phyloP scores from a whole-genome alignment of 2,888 invertebrate genomes.

The Morpho helenor region DNA sequence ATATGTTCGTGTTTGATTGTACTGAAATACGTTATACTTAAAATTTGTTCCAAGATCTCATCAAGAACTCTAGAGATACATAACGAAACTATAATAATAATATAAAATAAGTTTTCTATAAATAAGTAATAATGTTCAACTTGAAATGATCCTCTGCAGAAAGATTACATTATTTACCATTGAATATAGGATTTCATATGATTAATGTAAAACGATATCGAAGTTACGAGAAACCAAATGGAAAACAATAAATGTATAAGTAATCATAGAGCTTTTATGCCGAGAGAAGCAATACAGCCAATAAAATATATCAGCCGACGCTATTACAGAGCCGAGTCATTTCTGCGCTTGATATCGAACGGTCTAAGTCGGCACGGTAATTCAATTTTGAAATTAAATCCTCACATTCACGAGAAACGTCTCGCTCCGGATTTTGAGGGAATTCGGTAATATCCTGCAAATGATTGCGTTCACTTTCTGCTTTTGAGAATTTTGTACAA shows the following conservation, averaged over 20 bases:
- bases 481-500: constrained; percentile 10
- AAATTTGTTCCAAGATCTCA: too few species aligned
- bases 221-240: background rate
- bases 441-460: constrained; percentile 38
- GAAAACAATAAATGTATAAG: background rate
- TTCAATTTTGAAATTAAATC: constrained; percentile 50
- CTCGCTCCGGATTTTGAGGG: constrained; percentile 35
- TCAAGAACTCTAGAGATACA: too few species aligned
- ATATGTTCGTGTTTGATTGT: too few species aligned
- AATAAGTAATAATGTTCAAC: too few species aligned
- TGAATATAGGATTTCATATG: too few species aligned
- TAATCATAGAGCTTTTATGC: constrained; percentile 5
- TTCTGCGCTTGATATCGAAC: constrained; percentile 34
- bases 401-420: constrained; percentile 36
- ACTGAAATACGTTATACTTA: too few species aligned
- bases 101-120: too few species aligned
- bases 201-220: background rate
- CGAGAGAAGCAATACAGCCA: background rate
- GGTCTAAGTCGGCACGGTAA: constrained; percentile 31
- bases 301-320: constrained; percentile 3
- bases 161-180: too few species aligned
- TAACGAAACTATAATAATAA: too few species aligned
- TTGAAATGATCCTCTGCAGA: too few species aligned
- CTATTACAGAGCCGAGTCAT: constrained; percentile 21
- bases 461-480: constrained; percentile 29